A percentile compares a stretch with the other conserved stretches of the same genome.
phyloP scores from a whole-genome alignment of 2,113 vertebrate species.

The Heterotis niloticus region DNA sequence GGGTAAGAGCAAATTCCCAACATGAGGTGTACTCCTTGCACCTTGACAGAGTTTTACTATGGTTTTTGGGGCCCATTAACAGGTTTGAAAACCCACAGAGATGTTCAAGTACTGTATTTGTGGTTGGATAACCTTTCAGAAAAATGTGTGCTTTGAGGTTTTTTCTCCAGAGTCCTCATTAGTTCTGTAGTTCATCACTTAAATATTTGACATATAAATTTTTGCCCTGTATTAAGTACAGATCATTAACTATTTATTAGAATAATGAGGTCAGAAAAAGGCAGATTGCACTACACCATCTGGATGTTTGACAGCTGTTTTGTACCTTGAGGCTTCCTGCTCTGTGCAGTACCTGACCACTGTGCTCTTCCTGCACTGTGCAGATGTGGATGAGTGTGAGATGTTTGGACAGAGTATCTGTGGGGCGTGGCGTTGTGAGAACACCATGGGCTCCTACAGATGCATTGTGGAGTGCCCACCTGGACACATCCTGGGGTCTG shows the following conservation, averaged over 20 bases:
- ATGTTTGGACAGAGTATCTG: constrained; percentile 38
- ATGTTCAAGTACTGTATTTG: too few relatives aligned
- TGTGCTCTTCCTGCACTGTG: constrained; percentile 33
- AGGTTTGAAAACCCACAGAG: too few relatives aligned
- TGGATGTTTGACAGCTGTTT: neutral
- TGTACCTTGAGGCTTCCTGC: neutral
- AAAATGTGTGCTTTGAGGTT: neutral
- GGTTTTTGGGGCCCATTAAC: too few relatives aligned
- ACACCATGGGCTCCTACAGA: constrained; percentile 41
- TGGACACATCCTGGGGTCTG: constrained; percentile 29
- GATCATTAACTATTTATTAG: too few relatives aligned
- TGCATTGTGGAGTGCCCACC: constrained; percentile 41
- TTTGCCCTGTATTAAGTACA: too few relatives aligned
- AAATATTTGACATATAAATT: too few relatives aligned
- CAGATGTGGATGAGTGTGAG: constrained; percentile 51
- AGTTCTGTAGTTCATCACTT: neutral
- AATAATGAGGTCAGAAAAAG: too few relatives aligned
- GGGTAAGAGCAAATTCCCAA: constrained; percentile 35
- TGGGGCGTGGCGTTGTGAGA: constrained; percentile 44
- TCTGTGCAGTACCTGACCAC: neutral
- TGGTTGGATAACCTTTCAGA: too few relatives aligned
- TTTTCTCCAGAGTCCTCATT: neutral
- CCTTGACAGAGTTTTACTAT: neutral
- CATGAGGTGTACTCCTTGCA: constrained; percentile 5
- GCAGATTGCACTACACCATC: too few relatives aligned